Percentiles rank a stretch among this genome's conserved stretches.
These are phyloP conservation scores for Ephialtes manifestator DNA, from an alignment of 2,888 invertebrate species.

Conservation along the genomic window DNA sequence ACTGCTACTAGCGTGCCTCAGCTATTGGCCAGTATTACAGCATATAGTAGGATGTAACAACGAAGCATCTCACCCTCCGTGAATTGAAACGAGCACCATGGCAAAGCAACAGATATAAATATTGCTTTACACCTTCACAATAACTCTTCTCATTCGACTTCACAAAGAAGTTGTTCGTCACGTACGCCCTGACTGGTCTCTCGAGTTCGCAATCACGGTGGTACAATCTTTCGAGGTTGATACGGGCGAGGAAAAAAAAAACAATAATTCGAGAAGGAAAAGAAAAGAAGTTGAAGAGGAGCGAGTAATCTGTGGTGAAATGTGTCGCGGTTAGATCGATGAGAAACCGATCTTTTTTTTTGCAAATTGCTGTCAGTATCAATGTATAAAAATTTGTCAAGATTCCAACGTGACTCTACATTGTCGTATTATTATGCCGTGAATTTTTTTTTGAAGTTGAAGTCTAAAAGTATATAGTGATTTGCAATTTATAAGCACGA, in stretches of 20 bases:
- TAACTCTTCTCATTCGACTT: slow-evolving; percentile 61
- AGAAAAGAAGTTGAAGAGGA: not conserved
- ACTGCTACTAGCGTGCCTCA: not conserved
- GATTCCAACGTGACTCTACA: not conserved
- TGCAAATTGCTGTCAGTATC: not conserved
- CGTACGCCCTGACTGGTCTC: slow-evolving; percentile 37
- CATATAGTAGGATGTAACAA: slow-evolving; percentile 23
- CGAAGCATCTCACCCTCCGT: slow-evolving; percentile 11
- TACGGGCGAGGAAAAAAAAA: slow-evolving; percentile 7
- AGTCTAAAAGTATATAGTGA: not conserved
- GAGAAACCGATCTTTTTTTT: slow-evolving; percentile 7
- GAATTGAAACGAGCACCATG: slow-evolving; percentile 49
- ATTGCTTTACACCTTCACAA: slow-evolving; percentile 56
- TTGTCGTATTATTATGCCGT: not conserved
- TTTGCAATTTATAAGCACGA: slow-evolving; percentile 11
- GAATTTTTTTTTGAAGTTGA: not conserved
- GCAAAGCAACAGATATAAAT: slow-evolving; percentile 39
- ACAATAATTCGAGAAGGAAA: slow-evolving; percentile 8
- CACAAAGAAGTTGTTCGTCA: slow-evolving; percentile 58
- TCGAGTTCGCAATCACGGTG: slow-evolving; percentile 46
- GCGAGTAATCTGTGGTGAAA: slow-evolving; percentile 25
- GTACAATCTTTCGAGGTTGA: slow-evolving; percentile 50
- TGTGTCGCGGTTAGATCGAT: slow-evolving; percentile 36
- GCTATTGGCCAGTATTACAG: not conserved
- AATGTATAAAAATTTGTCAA: not conserved